phyloP scores from a whole-genome alignment of 2,113 vertebrate genomes.

The Daphoenositta chrysoptera region DNA sequence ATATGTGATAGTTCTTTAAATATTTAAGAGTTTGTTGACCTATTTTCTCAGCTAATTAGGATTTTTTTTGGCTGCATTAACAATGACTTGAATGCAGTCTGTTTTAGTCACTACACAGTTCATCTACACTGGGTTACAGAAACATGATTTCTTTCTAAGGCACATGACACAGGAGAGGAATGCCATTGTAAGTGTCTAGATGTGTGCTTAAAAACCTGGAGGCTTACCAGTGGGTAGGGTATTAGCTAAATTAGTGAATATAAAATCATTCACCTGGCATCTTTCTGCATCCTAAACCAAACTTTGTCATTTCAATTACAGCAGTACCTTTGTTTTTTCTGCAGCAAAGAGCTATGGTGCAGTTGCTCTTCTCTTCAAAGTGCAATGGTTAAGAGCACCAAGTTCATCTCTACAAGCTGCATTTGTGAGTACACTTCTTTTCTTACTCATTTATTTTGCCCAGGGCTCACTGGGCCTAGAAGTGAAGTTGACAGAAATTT shows the following conservation, averaged over 20 bases:
- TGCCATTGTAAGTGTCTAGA: not conserved
- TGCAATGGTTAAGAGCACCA: not conserved
- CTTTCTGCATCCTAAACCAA: not conserved
- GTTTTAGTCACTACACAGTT: not conserved
- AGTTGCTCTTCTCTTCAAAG: not conserved
- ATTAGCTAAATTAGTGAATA: not conserved
- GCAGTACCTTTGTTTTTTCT: not conserved
- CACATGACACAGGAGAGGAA: not conserved
- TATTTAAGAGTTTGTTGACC: slow-evolving; percentile 71
- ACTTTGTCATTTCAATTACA: not conserved
- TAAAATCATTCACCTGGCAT: not conserved
- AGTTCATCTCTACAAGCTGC: not conserved
- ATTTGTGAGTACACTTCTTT: not conserved
- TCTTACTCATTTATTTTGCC: not conserved
- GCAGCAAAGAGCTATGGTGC: not conserved
- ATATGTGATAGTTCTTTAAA: slow-evolving; percentile 68
- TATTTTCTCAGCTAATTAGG: slow-evolving; percentile 72
- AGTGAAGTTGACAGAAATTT: not conserved
- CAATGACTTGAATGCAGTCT: slow-evolving; percentile 52
- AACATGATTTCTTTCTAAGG: not conserved
- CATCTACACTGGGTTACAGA: not conserved
- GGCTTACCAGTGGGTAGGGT: not conserved
- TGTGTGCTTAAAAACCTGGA: not conserved
- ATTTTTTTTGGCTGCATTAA: slow-evolving; percentile 49
- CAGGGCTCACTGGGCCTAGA: not conserved